Evolutionary conservation across 2,113 vertebrate species (phyloP).

Genomic region (Strigops habroptila): DNA sequence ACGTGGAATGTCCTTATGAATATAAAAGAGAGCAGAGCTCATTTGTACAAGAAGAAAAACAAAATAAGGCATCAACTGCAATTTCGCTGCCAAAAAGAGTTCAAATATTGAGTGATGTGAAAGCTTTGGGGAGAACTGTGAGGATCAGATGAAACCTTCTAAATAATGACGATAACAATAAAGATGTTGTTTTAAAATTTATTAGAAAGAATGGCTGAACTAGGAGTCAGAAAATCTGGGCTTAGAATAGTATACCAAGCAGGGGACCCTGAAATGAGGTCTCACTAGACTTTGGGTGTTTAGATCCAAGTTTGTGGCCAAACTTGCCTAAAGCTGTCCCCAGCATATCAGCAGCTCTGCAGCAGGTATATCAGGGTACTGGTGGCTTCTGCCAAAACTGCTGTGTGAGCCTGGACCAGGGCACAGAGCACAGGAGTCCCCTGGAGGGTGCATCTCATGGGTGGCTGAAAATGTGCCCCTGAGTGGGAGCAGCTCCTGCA

Average conservation of each 20-base stretch:
- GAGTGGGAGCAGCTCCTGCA: not conserved
- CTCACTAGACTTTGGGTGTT: not conserved
- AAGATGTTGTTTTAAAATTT: not conserved
- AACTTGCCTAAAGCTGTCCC: not conserved
- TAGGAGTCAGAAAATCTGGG: not conserved
- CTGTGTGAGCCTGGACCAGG: fast-evolving
- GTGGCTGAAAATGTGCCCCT: fast-evolving
- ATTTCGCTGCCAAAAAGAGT: not conserved
- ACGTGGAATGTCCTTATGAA: not conserved
- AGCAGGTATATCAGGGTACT: not conserved
- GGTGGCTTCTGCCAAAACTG: not conserved
- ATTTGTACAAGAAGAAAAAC: not conserved
- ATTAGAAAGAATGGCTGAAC: not conserved
- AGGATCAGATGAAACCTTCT: not conserved
- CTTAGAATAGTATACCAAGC: not conserved
- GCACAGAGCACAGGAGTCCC: fast-evolving
- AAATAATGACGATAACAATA: not conserved
- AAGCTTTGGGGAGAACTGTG: not conserved
- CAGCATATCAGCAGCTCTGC: not conserved
- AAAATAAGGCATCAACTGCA: not conserved
- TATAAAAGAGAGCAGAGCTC: not conserved
- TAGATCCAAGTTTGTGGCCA: not conserved
- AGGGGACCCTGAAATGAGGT: not conserved
- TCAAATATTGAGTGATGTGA: not conserved
- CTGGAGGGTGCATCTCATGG: not conserved